Evolutionary conservation across 2,888 invertebrate species (phyloP), one percentile per base, ranked within the genome.

Genomic region (Diarsia brunnea): DNA sequence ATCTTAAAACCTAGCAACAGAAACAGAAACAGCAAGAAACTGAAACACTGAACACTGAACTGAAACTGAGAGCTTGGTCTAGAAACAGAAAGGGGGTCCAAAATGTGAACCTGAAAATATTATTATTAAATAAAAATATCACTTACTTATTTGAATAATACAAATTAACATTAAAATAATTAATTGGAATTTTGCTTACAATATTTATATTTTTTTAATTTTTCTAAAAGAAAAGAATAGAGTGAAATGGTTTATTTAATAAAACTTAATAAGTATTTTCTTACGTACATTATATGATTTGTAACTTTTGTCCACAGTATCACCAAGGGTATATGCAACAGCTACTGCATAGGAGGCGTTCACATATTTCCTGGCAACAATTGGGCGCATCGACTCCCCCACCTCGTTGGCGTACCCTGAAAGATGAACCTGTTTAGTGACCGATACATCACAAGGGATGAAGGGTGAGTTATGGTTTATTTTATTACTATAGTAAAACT

Each of bases 321-420:
- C 99, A 0, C 98, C 98, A 31, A 98, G 90, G 0, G 99, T 99
- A 91, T 99, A 99, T 0, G 97, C 97, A 84, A 98, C 97, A 49
- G 99, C 98, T 12, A 99, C 94, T 21, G 97, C 98, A 92, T 99
- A 99, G 89, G 98, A 98, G 47, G 96, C 94, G 73, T 96, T 94
- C 7, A 99, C 99, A 84, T 97, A 94, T 87, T 97, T 97, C 55
- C 95, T 96, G 31, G 98, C 98, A 58, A 99, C 97, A 73, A 98
- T 94, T 0, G 98, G 97, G 51, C 99, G 97, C 93, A 99, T 99
- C 7, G 99, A 97, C 96, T 99, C 99, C 0, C 99, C 99, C 7
- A 99, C 98, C 96, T 99, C 99, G 92, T 99, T 99, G 49, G 99
- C 97, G 93, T 99, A 99, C 71, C 99, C 99, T 99, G 94, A 43